A percentile compares a stretch with the other conserved stretches of the same genome.
Conservation (phyloP, 2,888 invertebrate genomes). For the Drosophila longiperda region DNA sequence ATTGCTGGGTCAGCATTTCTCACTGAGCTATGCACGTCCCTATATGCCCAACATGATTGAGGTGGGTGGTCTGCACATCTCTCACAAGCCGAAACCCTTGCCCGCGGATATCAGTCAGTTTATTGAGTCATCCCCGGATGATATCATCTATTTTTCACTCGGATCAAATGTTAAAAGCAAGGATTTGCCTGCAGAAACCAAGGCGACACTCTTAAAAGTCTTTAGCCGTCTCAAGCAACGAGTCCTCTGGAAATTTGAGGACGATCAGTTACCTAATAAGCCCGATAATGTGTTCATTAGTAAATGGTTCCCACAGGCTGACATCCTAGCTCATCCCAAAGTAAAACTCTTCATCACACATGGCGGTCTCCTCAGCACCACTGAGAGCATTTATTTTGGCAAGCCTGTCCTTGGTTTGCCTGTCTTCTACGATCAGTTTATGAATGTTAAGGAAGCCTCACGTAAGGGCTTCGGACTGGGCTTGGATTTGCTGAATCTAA, state of each 20-base stretch:
- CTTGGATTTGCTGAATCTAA: slow-evolving; percentile 53
- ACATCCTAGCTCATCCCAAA: slow-evolving; percentile 85
- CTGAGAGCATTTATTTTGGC: slow-evolving; percentile 85
- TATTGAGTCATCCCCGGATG: slow-evolving; percentile 83
- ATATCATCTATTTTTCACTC: slow-evolving; percentile 85
- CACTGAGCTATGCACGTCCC: slow-evolving; percentile 76
- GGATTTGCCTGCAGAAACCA: slow-evolving; percentile 66
- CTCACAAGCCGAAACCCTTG: slow-evolving; percentile 66
- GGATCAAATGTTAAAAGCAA: slow-evolving; percentile 83
- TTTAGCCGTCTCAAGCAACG: slow-evolving; percentile 61
- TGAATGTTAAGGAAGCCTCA: slow-evolving; percentile 78
- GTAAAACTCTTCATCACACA: slow-evolving; percentile 86
- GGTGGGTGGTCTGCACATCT: slow-evolving; percentile 82
- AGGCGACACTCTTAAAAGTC: slow-evolving; percentile 52
- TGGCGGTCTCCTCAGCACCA: slow-evolving; percentile 86
- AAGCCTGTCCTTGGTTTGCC: slow-evolving; percentile 85
- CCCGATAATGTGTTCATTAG: slow-evolving; percentile 80
- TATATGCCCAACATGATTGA: slow-evolving; percentile 83
- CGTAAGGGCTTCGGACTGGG: slow-evolving; percentile 78
- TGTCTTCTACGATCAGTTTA: slow-evolving; percentile 82
- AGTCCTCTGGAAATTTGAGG: slow-evolving; percentile 85
- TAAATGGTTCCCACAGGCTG: slow-evolving; percentile 84
- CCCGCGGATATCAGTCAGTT: slow-evolving; percentile 81
- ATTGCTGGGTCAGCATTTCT: slow-evolving; percentile 82
- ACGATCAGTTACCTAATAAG: slow-evolving; percentile 73